phyloP scores from a whole-genome alignment of 2,888 invertebrate genomes.

The Ypsolopha scabrella region DNA sequence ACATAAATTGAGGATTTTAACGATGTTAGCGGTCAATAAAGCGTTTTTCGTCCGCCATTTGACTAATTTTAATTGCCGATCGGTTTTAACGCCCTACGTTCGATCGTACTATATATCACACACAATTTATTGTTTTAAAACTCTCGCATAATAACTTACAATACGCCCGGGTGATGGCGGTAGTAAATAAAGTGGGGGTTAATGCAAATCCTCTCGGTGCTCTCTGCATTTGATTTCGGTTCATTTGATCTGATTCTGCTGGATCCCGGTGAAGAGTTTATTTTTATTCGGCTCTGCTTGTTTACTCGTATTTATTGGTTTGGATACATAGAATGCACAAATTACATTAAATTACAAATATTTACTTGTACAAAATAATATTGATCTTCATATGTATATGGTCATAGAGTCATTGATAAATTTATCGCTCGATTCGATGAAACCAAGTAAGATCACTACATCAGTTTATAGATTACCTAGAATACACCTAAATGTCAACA shows the following conservation, averaged over 20 bases:
- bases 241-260: conserved; percentile 10
- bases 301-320: neutral
- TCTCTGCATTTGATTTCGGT: conserved; percentile 32
- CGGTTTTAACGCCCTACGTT: conserved; percentile 40
- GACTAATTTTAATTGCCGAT: conserved; percentile 55
- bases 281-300: neutral
- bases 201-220: conserved; percentile 33
- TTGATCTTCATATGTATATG: no score
- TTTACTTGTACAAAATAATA: no score
- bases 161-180: conserved; percentile 32
- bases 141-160: conserved; percentile 45
- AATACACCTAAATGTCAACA: no score
- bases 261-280: conserved; percentile 3
- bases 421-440: no score
- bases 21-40: conserved; percentile 43
- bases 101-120: conserved; percentile 40
- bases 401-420: no score
- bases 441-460: no score
- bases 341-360: no score
- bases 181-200: conserved; percentile 49
- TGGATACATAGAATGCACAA: neutral
- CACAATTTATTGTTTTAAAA: conserved; percentile 47
- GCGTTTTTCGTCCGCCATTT: conserved; percentile 41
- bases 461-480: no score
- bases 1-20: conserved; percentile 54